Conservation (phyloP, 2,888 invertebrate genomes). For the Hirtodrosophila histrioides region DNA sequence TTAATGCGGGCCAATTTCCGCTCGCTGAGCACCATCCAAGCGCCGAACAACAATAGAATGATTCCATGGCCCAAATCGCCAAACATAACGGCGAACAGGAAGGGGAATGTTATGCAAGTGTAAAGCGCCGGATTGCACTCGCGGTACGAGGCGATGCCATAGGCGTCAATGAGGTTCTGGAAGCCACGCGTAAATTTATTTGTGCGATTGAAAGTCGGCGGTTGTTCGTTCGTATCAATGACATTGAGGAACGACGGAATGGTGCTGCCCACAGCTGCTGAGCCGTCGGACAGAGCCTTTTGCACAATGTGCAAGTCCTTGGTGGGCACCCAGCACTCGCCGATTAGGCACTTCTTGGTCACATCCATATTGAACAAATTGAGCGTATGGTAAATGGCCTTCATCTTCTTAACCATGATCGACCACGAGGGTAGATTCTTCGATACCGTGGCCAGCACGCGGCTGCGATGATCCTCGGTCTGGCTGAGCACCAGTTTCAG, state of each 20-base stretch:
- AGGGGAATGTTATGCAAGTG: conserved; percentile 96
- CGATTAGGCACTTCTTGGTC: conserved; percentile 95
- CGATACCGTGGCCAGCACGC: conserved; percentile 93
- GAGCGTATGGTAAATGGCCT: conserved; percentile 96
- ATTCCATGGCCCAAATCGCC: conserved; percentile 96
- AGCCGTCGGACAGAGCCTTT: conserved; percentile 92
- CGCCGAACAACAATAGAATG: conserved; percentile 92
- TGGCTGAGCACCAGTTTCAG: conserved; percentile 91
- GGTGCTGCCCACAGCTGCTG: conserved; percentile 93
- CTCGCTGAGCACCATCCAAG: conserved; percentile 93
- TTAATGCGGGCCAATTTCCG: conserved; percentile 89
- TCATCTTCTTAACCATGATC: conserved; percentile 94
- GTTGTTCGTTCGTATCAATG: conserved; percentile 91
- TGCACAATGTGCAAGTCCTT: conserved; percentile 90
- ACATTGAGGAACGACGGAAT: conserved; percentile 97
- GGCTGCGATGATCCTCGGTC: conserved; percentile 93
- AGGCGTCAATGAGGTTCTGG: conserved; percentile 96
- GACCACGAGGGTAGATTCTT: conserved; percentile 94
- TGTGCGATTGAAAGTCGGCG: conserved; percentile 96
- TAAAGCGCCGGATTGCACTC: conserved; percentile 96
- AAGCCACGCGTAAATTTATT: conserved; percentile 97
- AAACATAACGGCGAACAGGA: conserved; percentile 98
- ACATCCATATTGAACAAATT: conserved; percentile 97
- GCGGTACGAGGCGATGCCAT: conserved; percentile 96
- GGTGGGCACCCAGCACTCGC: conserved; percentile 95